These are phyloP conservation scores for Bombyx huttoni DNA, from an alignment of 2,888 invertebrate species.

Conservation along the genomic window DNA sequence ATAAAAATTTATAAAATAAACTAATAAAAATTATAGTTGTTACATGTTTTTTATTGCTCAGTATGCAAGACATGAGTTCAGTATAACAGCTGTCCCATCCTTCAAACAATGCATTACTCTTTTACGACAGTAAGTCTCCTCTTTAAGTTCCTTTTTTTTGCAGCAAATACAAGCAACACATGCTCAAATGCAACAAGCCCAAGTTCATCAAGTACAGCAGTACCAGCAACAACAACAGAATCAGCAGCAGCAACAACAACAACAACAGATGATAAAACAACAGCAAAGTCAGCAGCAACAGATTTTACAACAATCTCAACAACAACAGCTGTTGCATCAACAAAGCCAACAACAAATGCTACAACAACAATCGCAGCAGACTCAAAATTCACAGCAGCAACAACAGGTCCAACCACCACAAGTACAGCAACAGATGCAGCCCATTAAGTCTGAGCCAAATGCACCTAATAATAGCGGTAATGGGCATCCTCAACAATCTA, in stretches of 20 bases:
- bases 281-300: conserved; percentile 38
- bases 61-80: too few relatives aligned
- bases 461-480: conserved; percentile 54
- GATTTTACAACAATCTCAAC: conserved; percentile 30
- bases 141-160: background rate
- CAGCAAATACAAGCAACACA: conserved; percentile 41
- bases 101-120: too few relatives aligned
- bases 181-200: conserved; percentile 41
- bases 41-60: too few relatives aligned
- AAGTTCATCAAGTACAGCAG: conserved; percentile 48
- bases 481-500: conserved; percentile 49
- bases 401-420: conserved; percentile 39
- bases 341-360: conserved; percentile 40
- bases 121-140: too few relatives aligned
- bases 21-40: background rate
- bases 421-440: conserved; percentile 30
- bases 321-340: conserved; percentile 40
- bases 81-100: too few relatives aligned
- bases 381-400: conserved; percentile 37
- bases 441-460: conserved; percentile 58
- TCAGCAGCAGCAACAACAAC: conserved; percentile 27
- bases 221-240: conserved; percentile 51
- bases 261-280: conserved; percentile 48
- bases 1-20: too few relatives aligned
- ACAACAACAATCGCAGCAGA: conserved; percentile 38